Conservation (phyloP, 1,140 invertebrate species). For the Nylanderia fulva region DNA sequence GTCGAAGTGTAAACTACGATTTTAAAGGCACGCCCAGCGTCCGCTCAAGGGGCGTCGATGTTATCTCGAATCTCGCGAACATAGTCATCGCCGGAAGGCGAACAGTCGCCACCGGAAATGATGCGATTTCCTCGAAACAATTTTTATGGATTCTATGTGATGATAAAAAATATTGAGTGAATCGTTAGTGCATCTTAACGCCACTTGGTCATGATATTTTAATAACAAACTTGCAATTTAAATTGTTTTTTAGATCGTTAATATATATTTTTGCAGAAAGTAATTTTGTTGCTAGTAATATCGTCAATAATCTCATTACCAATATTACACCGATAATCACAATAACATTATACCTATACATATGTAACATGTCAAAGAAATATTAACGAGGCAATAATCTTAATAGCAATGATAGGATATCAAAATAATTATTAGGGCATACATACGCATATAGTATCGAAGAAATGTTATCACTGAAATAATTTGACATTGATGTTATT, state of each 20-base stretch:
- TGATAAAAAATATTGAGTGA: constrained; percentile 17
- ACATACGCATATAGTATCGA: too few relatives aligned
- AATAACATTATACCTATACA: neutral
- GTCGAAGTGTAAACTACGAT: constrained; percentile 45
- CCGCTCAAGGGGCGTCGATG: constrained; percentile 12
- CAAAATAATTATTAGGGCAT: neutral
- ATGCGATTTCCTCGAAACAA: constrained; percentile 40
- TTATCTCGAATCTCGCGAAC: constrained; percentile 38
- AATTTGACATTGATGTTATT: neutral
- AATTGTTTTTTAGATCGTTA: too few relatives aligned
- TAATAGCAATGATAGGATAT: neutral
- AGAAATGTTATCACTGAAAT: constrained; percentile 5
- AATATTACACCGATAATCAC: neutral
- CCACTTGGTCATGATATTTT: neutral
- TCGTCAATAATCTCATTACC: too few relatives aligned
- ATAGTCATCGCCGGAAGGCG: constrained; percentile 3
- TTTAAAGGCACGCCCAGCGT: constrained; percentile 32
- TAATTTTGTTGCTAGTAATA: neutral
- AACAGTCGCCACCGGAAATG: constrained; percentile 43
- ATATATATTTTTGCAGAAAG: too few relatives aligned
- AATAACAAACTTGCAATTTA: neutral
- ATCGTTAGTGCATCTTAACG: neutral
- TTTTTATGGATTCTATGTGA: constrained; percentile 25
- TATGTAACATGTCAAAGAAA: neutral
- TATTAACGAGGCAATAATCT: neutral